phyloP scores from a whole-genome alignment of 1,140 invertebrate genomes.

The Macrostomum lignano region DNA sequence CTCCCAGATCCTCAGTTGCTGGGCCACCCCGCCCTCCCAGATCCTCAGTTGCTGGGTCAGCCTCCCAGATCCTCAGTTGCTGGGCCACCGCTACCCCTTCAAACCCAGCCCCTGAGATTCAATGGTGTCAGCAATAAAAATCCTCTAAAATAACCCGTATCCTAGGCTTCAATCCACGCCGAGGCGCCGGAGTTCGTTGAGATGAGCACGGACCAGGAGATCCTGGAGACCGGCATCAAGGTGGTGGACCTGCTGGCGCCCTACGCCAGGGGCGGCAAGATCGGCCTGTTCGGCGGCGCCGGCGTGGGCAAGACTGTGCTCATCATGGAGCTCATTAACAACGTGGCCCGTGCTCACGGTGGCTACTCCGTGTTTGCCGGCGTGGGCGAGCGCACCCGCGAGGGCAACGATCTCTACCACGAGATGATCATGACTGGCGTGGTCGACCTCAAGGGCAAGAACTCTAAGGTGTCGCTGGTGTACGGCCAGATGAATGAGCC shows the following conservation, averaged over 20 bases:
- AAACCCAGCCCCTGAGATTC: too few species aligned
- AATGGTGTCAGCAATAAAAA: too few species aligned
- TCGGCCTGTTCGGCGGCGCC: constrained; percentile 90
- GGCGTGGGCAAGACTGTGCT: constrained; percentile 97
- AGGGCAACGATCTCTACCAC: constrained; percentile 94
- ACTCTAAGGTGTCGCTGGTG: constrained; percentile 59
- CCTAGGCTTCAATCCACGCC: constrained; percentile 63
- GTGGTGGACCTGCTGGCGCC: constrained; percentile 85
- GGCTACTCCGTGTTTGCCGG: constrained; percentile 99
- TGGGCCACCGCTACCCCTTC: too few species aligned
- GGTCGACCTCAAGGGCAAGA: constrained; percentile 45
- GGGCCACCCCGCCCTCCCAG: too few species aligned
- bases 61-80: too few species aligned
- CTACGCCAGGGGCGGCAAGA: constrained; percentile 82
- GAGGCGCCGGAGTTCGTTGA: constrained; percentile 87
- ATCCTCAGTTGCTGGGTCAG: too few species aligned
- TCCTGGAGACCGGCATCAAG: constrained; percentile 86
- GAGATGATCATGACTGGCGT: constrained; percentile 98
- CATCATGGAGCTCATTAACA: constrained; percentile 99
- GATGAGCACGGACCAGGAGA: constrained; percentile 89
- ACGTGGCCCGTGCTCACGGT: constrained; percentile 97
- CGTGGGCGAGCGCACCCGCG: constrained; percentile 87
- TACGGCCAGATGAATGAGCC: constrained; percentile 99
- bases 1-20: too few species aligned
- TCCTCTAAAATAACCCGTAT: too few species aligned